Base-by-base conservation (phyloP, 2,888 invertebrate species). In the Euclidia mi region DNA sequence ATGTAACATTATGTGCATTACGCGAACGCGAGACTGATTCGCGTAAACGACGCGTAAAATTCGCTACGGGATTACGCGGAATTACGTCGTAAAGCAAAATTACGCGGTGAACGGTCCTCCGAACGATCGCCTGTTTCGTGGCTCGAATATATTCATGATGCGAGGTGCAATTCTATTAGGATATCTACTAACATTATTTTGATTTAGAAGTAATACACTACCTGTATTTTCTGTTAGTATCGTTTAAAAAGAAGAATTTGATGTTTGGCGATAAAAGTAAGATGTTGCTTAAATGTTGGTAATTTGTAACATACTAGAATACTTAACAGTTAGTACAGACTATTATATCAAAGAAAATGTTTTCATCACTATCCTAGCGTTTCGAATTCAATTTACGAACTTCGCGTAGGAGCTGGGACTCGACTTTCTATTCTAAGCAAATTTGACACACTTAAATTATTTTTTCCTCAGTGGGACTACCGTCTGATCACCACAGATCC, bases 41-140 rank as follows among this genome's bases (percentile, higher is more conserved):
- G 56, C 66, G 69, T 65, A 81, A 81, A 78, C 74, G 82, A 77
- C 62, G 78, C 84, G 79, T 82, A 79, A 83, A 82, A 82, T 81
- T 78, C 71, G 63, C 71, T 64, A 60, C 68, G 74, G 79, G 78
- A 84, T 85, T 84, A 85, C 76, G 64, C 53, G 50, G 66, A 82
- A 85, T 81, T 82, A 81, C 71, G 77, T 69, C 79, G 75, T 85
- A 79, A 85, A 82, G 75, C 62, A 72, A 84, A 84, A 82, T 84
- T 79, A 79, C 79, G 75, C 70, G 72, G 70, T 69, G 67, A 78
- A 66, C 58, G 56, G 71, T 71, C 64, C 66, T 62, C 45, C 48
- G 70, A 70, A 66, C 63, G 60, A 56, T 63, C 64, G 62, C 68
- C 58, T 63, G 64, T 65, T 71, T 62, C 58, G 71, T 64, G 61